phyloP scores from a whole-genome alignment of 2,113 vertebrate species.

The Hydrochoerus hydrochaeris region DNA sequence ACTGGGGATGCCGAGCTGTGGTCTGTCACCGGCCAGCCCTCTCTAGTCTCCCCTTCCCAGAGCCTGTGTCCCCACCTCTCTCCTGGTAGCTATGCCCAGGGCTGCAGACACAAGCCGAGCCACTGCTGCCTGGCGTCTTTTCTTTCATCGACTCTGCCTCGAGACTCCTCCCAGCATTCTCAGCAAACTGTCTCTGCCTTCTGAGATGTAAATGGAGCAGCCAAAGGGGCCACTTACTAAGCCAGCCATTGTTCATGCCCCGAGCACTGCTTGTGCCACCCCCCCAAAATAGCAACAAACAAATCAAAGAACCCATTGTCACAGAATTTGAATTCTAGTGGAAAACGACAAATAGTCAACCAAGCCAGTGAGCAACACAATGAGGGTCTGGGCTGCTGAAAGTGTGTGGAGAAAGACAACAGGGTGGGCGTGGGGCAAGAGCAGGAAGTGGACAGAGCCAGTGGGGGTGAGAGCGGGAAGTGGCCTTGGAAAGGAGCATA shows the following conservation, averaged over 20 bases:
- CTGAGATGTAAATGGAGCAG: not conserved
- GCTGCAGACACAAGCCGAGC: accelerated
- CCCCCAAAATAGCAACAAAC: accelerated
- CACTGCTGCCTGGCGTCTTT: accelerated
- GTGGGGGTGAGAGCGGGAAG: not conserved
- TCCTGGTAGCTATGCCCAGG: accelerated
- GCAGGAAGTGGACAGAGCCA: too few relatives aligned
- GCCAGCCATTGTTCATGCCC: too few relatives aligned
- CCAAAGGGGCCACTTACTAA: not conserved
- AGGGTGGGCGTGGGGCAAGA: not conserved
- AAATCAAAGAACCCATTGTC: not conserved
- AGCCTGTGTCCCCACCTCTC: not conserved
- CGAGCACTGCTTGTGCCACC: not conserved
- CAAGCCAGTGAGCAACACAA: too few relatives aligned
- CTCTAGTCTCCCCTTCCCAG: too few relatives aligned
- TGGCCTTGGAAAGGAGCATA: too few relatives aligned
- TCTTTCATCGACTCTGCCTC: accelerated
- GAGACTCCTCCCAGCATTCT: not conserved
- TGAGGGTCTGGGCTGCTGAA: too few relatives aligned
- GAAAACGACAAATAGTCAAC: not conserved
- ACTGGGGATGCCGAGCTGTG: not conserved
- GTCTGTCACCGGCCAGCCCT: not conserved
- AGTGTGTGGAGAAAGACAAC: too few relatives aligned
- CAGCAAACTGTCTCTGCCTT: accelerated
- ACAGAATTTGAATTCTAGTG: not conserved